phyloP scores from a whole-genome alignment of 2,113 vertebrate species.

The Aldabrachelys gigantea region DNA sequence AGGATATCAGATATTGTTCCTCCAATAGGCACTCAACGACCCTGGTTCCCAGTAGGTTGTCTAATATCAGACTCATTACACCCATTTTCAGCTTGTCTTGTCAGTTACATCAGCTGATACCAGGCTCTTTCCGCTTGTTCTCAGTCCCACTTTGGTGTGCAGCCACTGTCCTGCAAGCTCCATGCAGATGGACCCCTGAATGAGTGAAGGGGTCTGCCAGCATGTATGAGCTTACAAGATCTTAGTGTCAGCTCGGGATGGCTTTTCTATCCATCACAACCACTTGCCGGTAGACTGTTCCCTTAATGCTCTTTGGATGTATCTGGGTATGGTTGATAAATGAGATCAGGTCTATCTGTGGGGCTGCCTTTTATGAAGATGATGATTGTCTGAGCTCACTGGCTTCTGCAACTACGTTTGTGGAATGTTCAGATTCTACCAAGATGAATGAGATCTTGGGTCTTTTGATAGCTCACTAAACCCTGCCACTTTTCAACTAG shows the following conservation, averaged over 20 bases:
- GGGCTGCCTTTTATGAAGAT: background rate
- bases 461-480: background rate
- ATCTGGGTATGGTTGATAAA: background rate
- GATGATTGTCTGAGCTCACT: background rate
- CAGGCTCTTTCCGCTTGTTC: background rate
- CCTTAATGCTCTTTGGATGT: background rate
- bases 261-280: background rate
- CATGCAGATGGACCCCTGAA: background rate
- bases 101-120: background rate
- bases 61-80: too few species aligned
- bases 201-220: background rate
- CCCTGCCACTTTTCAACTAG: background rate
- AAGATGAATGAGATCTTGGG: background rate
- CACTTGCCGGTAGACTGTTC: background rate
- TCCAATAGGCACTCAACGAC: background rate
- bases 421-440: background rate
- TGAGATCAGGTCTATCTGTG: background rate
- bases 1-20: background rate
- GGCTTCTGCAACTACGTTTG: background rate
- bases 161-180: background rate
- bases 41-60: background rate
- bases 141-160: background rate
- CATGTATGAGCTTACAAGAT: background rate
- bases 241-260: background rate
- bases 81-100: background rate